Base-by-base conservation (phyloP, 2,888 invertebrate genomes). In the Sacculina carcini region DNA sequence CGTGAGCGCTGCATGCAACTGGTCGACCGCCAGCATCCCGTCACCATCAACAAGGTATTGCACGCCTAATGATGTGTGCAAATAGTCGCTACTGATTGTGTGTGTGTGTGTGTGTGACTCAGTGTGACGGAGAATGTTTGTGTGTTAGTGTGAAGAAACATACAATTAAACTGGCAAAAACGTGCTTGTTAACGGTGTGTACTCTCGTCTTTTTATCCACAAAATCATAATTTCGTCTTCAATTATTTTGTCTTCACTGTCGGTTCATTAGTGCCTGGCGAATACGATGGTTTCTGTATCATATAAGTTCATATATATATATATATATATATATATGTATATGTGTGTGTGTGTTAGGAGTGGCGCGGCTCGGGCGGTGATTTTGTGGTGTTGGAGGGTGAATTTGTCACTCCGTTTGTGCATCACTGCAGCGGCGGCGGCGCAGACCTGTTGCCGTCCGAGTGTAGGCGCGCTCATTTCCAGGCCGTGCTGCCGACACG, bases 1-100 rank as follows among this genome's bases (percentile, higher is more conserved):
- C 73, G 90, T 58, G 78, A 82, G 58, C 72, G 74, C 57, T 90
- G 89, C 65, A 79, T 74, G 62, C 75, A 78, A 62, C 70, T 92
- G 57, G 76, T 92, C 42, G 76, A 83, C 48, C 69, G 69, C 54
- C 75, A 86, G 64, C 83, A 90, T 67, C 84, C 86, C 1, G 75
- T 94, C 51, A 74, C 77, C 58, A 83, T 92, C 58, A 78, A 81
- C 36, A 86, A 83, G 73, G 85, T 84, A 71, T n/a, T n/a, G n/a
- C n/a, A n/a, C n/a, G n/a, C n/a, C n/a, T n/a, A n/a, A n/a, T n/a
- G n/a, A n/a, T n/a, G n/a, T 24, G 24, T 12, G 14, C 10, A 9
- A 5, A 38, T 19, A 3, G n/a, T 10, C 21, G 5, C 5, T 38
- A 21, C 10, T 6, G 4, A 38, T 9, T 38, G 38, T 14, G 21